These are phyloP conservation scores for Sarotherodon lohbergeri DNA, from an alignment of 2,113 vertebrate species.

Conservation along the genomic window DNA sequence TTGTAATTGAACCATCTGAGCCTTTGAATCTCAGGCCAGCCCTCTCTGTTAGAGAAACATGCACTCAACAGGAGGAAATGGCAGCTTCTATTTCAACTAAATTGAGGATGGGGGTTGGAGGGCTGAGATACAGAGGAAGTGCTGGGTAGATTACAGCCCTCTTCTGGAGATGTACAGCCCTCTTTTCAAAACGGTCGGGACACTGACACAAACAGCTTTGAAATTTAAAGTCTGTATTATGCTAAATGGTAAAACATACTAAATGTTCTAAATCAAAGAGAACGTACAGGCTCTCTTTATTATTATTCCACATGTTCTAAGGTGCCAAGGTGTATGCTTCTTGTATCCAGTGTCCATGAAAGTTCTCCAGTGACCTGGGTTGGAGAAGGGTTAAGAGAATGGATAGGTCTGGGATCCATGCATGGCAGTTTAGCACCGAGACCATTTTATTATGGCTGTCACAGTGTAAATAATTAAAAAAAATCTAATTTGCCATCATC, in stretches of 20 bases:
- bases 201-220: neutral
- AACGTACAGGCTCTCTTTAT: neutral
- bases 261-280: neutral
- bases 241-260: neutral
- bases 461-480: neutral
- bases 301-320: neutral
- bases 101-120: neutral
- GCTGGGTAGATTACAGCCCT: neutral
- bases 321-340: neutral
- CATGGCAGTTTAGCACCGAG: neutral
- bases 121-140: neutral
- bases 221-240: neutral
- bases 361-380: neutral
- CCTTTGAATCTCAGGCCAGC: neutral
- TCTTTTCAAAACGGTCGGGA: neutral
- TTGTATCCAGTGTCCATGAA: neutral
- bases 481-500: neutral
- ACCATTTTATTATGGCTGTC: neutral
- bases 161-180: neutral
- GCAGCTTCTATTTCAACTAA: constrained; percentile 18
- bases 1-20: constrained; percentile 39
- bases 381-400: neutral
- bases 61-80: constrained; percentile 19
- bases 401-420: neutral
- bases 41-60: constrained; percentile 5